These are phyloP conservation scores for Solen grandis DNA, from an alignment of 1,140 invertebrate species.

Conservation along the genomic window DNA sequence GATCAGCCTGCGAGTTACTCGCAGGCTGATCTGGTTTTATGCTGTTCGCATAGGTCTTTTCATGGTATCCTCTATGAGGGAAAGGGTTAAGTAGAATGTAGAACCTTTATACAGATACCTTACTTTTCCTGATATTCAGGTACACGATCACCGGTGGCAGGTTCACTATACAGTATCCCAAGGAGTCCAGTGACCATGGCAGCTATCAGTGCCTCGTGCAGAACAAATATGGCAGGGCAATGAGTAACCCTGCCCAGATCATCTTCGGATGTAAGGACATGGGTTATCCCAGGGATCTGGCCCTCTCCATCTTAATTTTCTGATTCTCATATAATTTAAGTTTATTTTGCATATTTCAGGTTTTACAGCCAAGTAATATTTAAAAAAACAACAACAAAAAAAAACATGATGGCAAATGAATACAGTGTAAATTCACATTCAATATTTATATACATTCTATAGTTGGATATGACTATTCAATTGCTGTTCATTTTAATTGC, in stretches of 20 bases:
- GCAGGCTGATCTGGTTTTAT: too few species aligned
- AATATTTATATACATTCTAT: background rate
- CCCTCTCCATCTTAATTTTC: background rate
- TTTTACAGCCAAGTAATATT: background rate
- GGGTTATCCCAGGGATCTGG: background rate
- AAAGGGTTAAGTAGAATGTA: too few species aligned
- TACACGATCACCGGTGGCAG: constrained; percentile 95
- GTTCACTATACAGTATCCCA: constrained; percentile 92
- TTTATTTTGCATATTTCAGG: background rate
- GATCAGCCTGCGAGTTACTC: too few species aligned
- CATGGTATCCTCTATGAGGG: too few species aligned
- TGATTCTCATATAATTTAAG: background rate
- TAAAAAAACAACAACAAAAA: too few species aligned
- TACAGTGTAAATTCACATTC: background rate
- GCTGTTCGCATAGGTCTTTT: too few species aligned
- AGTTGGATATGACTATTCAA: background rate
- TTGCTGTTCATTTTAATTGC: too few species aligned
- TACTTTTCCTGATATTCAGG: too few species aligned
- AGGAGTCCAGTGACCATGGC: constrained; percentile 87
- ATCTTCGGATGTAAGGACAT: constrained; percentile 89
- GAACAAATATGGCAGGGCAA: constrained; percentile 93
- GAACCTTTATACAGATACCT: too few species aligned
- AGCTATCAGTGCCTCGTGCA: constrained; percentile 94
- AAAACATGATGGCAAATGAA: too few species aligned
- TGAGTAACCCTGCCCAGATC: constrained; percentile 92